Percentiles rank a stretch among this genome's conserved stretches.
Evolutionary conservation across 2,113 vertebrate species (phyloP).

Genomic region (Mungos mungo): DNA sequence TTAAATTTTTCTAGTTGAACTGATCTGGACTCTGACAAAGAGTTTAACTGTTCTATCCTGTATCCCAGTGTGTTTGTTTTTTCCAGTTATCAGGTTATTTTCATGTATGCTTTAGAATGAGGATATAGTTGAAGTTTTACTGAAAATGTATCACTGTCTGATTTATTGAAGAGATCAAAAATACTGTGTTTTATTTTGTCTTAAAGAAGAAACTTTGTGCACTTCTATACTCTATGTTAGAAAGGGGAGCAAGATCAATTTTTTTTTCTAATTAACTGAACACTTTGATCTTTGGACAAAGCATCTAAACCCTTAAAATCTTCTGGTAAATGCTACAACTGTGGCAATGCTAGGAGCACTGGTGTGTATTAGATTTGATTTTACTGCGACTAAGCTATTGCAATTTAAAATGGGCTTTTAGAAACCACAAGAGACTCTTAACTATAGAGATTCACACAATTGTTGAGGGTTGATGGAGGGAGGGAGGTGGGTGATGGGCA

Average conservation of each 20-base stretch:
- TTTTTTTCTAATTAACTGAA: conserved; percentile 23
- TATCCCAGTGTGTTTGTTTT: not conserved
- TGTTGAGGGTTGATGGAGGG: too few relatives aligned
- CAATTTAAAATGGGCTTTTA: not conserved
- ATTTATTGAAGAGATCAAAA: not conserved
- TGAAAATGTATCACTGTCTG: not conserved
- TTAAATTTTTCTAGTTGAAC: not conserved
- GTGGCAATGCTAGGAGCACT: not conserved
- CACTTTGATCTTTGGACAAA: conserved; percentile 22
- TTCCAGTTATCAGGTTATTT: not conserved
- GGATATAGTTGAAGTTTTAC: not conserved
- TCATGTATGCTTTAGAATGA: not conserved
- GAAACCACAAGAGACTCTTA: too few relatives aligned
- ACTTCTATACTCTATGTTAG: not conserved
- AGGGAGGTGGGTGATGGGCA: too few relatives aligned
- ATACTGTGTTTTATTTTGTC: not conserved
- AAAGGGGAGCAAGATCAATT: not conserved
- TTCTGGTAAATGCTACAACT: not conserved
- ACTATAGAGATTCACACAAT: too few relatives aligned
- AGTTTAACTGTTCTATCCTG: not conserved
- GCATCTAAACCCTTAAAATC: not conserved
- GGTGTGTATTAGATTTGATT: not conserved
- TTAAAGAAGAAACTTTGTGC: not conserved
- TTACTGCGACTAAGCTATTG: not conserved
- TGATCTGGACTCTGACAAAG: not conserved